Conservation (phyloP, 2,888 invertebrate species). For the Machimus atricapillus region DNA sequence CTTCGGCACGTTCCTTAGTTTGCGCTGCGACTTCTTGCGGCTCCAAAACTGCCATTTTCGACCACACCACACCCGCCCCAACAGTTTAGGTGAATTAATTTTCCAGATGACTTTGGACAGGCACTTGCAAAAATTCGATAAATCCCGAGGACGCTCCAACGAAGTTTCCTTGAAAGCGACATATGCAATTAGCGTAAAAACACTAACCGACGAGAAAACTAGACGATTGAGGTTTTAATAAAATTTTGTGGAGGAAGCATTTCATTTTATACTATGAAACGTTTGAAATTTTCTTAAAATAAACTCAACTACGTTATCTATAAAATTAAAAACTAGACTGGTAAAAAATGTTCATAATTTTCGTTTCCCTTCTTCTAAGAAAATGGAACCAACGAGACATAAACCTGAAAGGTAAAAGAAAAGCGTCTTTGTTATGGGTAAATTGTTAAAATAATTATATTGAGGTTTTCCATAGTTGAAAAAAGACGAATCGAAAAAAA, state of each 20-base stretch:
- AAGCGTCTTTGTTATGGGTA: too few species aligned
- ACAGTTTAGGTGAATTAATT: slow-evolving; percentile 22
- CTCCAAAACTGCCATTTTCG: background rate
- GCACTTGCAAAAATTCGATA: background rate
- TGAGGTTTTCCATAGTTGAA: too few species aligned
- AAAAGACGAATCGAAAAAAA: too few species aligned
- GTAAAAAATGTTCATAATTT: too few species aligned
- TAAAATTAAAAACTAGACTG: too few species aligned
- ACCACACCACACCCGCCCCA: background rate
- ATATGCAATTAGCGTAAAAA: background rate
- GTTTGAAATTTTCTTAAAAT: too few species aligned
- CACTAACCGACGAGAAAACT: background rate
- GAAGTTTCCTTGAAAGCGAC: background rate
- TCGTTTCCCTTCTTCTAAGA: too few species aligned
- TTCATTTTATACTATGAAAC: too few species aligned
- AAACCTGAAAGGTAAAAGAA: too few species aligned
- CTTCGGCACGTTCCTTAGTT: slow-evolving; percentile 2
- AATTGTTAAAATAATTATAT: too few species aligned
- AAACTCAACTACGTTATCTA: too few species aligned
- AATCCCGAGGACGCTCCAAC: background rate
- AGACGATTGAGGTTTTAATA: background rate
- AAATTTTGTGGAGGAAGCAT: background rate
- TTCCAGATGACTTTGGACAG: background rate
- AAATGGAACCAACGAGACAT: too few species aligned
- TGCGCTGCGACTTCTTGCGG: background rate